Base-by-base conservation (phyloP, 1,140 invertebrate species). In the Caenorhabditis remanei region DNA sequence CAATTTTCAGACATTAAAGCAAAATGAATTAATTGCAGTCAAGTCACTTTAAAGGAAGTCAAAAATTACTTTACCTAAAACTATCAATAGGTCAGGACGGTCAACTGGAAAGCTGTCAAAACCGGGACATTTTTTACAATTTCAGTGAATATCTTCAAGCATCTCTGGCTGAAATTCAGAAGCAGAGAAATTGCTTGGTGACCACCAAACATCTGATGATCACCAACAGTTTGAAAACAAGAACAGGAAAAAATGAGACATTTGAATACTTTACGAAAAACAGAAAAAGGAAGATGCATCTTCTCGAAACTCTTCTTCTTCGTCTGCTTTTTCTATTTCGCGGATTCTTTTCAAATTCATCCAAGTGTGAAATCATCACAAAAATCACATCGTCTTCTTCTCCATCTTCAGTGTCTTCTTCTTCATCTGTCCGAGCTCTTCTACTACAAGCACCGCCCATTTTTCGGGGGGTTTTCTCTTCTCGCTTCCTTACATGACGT, bases 311-410 rank as follows among this genome's bases (percentile, higher is more conserved):
- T 79, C 65, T 16, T 43, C 65, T 4, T 67, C 43, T 21, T 48
- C 67, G 46, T 71, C 40, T 79, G 32, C 63, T 11, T 14, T 63
- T 79, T 79, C 71, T 71, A 71, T 71, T 71, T 71, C 65, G 65
- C 8, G 65, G 71, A 79, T 79, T 79, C 46, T 79, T 79, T 79
- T 79, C 46, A 79, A 79, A 79, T 79, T 40, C 71, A 79, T n/a
- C 71, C 71, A 79, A 50, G 71, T 79, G 71, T 79, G 46, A 79
- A 79, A 79, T 79, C 71, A 41, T 71, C 65, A 71, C 40, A 43
- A 71, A 71, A 79, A 50, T 24, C 19, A 32, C 32, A 79, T 48
- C 67, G 24, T 11, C 50, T 50, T 50, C 55, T 19, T 58, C 56
- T 58, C n/a, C 56, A 5, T 19, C 56, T 46, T 43, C 67, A 43